These are phyloP conservation scores for Hemiprocne comata DNA, from an alignment of 2,113 vertebrate species.

Conservation along the genomic window DNA sequence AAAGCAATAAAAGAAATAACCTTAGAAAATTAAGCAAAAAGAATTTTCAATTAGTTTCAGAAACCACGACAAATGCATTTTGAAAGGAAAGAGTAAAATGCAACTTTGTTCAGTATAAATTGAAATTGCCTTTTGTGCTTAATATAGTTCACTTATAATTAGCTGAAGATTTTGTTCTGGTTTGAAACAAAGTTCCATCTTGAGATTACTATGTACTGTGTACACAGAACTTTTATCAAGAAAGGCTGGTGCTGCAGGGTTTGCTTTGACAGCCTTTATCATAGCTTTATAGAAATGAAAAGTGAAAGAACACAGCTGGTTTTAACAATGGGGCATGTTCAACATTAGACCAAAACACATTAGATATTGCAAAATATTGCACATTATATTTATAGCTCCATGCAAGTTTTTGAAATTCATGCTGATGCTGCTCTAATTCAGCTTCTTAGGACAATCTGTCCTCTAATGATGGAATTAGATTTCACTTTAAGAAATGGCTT, in stretches of 20 bases:
- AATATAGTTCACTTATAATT: slow-evolving; percentile 88
- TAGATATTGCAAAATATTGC: slow-evolving; percentile 87
- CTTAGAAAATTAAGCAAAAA: slow-evolving; percentile 81
- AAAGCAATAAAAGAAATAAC: slow-evolving; percentile 84
- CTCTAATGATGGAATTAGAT: slow-evolving; percentile 76
- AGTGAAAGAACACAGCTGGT: slow-evolving; percentile 86
- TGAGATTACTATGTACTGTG: slow-evolving; percentile 83
- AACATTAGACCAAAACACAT: slow-evolving; percentile 85
- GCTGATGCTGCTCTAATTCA: slow-evolving; percentile 77
- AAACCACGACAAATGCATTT: slow-evolving; percentile 78
- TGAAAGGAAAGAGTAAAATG: slow-evolving; percentile 83
- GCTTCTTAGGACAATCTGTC: slow-evolving; percentile 78
- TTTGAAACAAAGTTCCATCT: slow-evolving; percentile 87
- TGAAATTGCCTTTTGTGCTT: slow-evolving; percentile 86
- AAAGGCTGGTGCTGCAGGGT: slow-evolving; percentile 77
- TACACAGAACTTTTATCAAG: slow-evolving; percentile 84
- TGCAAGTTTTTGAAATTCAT: slow-evolving; percentile 82
- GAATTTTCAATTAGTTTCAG: slow-evolving; percentile 83
- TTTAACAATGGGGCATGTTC: slow-evolving; percentile 82
- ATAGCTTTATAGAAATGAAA: slow-evolving; percentile 82
- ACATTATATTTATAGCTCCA: slow-evolving; percentile 82
- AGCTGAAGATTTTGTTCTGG: slow-evolving; percentile 87
- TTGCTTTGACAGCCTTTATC: slow-evolving; percentile 86
- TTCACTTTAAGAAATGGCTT: slow-evolving; percentile 57
- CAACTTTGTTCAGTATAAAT: slow-evolving; percentile 84